phyloP scores from a whole-genome alignment of 2,888 invertebrate genomes.

The Leptopilina syphax region DNA sequence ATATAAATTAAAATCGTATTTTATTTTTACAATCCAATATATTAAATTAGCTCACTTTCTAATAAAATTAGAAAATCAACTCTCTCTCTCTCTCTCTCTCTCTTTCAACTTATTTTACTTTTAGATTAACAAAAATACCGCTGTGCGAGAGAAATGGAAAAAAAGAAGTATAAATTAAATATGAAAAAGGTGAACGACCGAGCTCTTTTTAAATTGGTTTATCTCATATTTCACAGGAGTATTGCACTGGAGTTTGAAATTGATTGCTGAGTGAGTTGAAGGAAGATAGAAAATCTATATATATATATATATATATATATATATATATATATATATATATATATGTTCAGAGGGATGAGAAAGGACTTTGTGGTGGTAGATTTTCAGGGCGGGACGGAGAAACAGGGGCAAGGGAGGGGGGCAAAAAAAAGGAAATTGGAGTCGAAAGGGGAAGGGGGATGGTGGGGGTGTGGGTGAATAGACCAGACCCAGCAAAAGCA shows the following conservation, averaged over 20 bases:
- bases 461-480: not conserved
- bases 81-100: too few species aligned
- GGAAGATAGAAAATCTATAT: constrained; percentile 50
- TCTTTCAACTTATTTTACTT: too few species aligned
- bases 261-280: constrained; percentile 61
- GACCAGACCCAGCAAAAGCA: constrained; percentile 7
- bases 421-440: constrained; percentile 17
- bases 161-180: not conserved
- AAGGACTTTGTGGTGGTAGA: constrained; percentile 4
- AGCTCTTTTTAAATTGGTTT: constrained; percentile 46
- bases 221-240: constrained; percentile 62
- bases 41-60: not conserved
- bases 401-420: constrained; percentile 32
- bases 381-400: constrained; percentile 14
- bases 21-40: too few species aligned
- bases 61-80: not conserved
- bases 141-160: too few species aligned
- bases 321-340: not conserved
- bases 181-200: constrained; percentile 44
- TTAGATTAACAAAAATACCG: too few species aligned
- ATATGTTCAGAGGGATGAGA: constrained; percentile 33
- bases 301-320: constrained; percentile 2
- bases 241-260: constrained; percentile 65
- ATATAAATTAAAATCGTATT: too few species aligned
- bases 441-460: constrained; percentile 16